Evolutionary conservation across 2,888 invertebrate species (phyloP).

Genomic region (Ennomos erosarius): DNA sequence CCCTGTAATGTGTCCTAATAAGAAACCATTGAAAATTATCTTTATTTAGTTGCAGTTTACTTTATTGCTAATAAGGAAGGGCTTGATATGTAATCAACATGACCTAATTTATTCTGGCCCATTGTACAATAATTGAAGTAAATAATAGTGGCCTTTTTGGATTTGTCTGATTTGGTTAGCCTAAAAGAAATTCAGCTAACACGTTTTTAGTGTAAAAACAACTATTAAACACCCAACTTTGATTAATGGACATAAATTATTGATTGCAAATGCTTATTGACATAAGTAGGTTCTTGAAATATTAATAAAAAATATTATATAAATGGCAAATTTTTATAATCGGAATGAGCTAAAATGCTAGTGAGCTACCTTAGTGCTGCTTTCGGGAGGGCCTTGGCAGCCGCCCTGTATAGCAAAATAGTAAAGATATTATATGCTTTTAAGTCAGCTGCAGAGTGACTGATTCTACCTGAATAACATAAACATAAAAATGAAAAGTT

Average conservation of each 20-base stretch:
- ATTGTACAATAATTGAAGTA: too few relatives aligned
- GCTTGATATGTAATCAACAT: conserved; percentile 7
- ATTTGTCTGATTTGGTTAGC: too few relatives aligned
- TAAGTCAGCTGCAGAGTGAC: conserved; percentile 3
- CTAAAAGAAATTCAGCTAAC: too few relatives aligned
- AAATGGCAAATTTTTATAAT: conserved; percentile 8
- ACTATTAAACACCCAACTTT: too few relatives aligned
- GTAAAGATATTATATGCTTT: conserved; percentile 15
- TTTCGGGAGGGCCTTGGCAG: conserved; percentile 30
- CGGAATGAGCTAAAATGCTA: conserved; percentile 24
- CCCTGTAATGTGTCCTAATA: conserved; percentile 85
- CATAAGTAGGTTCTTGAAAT: too few relatives aligned
- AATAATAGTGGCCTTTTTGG: too few relatives aligned
- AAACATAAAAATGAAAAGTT: neutral
- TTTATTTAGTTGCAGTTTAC: neutral
- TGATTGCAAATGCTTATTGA: too few relatives aligned
- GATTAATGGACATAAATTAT: too few relatives aligned
- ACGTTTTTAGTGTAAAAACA: too few relatives aligned
- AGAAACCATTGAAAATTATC: neutral
- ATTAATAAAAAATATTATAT: too few relatives aligned
- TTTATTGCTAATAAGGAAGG: neutral
- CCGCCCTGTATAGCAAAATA: conserved; percentile 29
- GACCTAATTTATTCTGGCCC: too few relatives aligned
- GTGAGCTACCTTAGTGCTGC: conserved; percentile 29
- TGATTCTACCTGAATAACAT: neutral